Base-by-base conservation (phyloP, 2,797 vertebrate genomes). In the Acrossocheilus wenchowensis region DNA sequence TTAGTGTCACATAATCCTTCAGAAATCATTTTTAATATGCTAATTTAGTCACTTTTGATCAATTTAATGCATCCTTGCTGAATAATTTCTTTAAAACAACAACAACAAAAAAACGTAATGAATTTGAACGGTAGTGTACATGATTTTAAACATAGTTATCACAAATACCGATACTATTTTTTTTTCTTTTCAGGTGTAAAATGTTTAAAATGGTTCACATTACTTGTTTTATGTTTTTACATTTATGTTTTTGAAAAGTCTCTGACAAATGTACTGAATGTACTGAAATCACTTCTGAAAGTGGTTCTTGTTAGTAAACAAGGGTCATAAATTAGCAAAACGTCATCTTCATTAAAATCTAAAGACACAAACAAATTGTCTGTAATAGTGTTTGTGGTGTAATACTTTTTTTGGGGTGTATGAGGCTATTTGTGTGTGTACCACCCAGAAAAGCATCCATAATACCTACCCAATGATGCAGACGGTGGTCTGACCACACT, bases 391-490 rank as follows among this genome's bases (percentile, higher is more conserved):
- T 78, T 57, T 41, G 4, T 12, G 36, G 36, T 17, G 21, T 78
- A 57, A 60, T 60, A 41, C 12, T 41, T 78, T 57, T 78, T 78
- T 60, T 8, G 23, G 23, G 10, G 10, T 48, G 60, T 26, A 43
- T 26, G 23, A 39, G 57, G 30, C 23, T 62, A 3, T 62, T 17
- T 79, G 77, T 26, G 41, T 36, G 43, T 34, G 43, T 50, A 36
- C 78, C 62, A 81, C 62, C 78, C 23, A 81, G 43, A 81, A 68
- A 36, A 64, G 26, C 79, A 66, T 68, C 43, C 43, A 81, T 21
- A 23, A 68, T 68, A 82, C 17, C 6, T 15, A 82, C 30, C 48
- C 43, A 71, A 54, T 54, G 48, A 54, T 54, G 34, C 48, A 57
- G 81, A 82, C 4, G 21, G 62, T 50, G 79, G 79, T 81, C 26